phyloP scores from a whole-genome alignment of 1,140 invertebrate species.

The Orchestia grillus region DNA sequence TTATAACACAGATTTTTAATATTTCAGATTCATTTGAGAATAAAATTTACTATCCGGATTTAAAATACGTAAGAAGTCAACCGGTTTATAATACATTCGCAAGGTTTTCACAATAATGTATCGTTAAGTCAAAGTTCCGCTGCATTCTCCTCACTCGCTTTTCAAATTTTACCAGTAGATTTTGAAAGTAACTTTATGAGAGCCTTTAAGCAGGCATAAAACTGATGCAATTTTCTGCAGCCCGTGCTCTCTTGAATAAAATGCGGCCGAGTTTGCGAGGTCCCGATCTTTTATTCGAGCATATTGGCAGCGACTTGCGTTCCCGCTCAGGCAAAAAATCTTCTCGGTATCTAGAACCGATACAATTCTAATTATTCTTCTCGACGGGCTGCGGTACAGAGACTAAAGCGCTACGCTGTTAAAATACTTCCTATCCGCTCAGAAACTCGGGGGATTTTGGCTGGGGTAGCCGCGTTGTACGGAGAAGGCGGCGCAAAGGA shows the following conservation, averaged over 20 bases:
- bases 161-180: neutral
- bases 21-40: no score
- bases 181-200: neutral
- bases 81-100: no score
- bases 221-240: neutral
- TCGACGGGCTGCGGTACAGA: neutral
- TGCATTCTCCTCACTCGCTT: neutral
- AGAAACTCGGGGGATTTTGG: no score
- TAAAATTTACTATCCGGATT: no score
- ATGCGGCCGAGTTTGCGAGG: neutral
- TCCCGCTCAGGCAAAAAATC: neutral
- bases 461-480: no score
- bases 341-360: neutral
- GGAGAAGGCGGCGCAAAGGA: no score
- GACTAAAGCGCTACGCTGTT: neutral
- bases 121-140: no score
- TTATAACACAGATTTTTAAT: no score
- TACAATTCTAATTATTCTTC: neutral
- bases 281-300: neutral
- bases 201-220: neutral
- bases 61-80: no score
- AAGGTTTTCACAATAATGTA: no score
- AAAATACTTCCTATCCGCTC: no score
- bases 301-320: neutral
- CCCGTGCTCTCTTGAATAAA: neutral